phyloP scores from a whole-genome alignment of 1,140 invertebrate species.

The Anastrepha obliqua region DNA sequence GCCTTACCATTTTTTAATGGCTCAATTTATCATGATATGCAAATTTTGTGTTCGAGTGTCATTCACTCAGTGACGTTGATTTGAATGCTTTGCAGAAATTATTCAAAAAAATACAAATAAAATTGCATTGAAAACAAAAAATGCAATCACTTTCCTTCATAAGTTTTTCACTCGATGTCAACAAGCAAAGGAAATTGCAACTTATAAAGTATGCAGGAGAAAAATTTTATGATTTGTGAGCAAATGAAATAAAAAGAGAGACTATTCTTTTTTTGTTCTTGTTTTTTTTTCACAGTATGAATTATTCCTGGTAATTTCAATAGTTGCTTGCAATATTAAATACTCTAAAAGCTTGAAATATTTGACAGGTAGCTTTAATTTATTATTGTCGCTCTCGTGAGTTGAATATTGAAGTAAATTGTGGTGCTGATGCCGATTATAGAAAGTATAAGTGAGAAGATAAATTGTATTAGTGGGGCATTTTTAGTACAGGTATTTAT shows the following conservation, averaged over 20 bases:
- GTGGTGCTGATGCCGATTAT: too few relatives aligned
- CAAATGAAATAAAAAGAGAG: background rate
- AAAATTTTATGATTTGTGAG: constrained; percentile 11
- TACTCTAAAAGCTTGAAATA: too few relatives aligned
- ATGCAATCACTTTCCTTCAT: constrained; percentile 20
- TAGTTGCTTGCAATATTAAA: too few relatives aligned
- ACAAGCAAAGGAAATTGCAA: constrained; percentile 47
- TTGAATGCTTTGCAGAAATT: constrained; percentile 30
- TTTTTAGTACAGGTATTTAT: too few relatives aligned
- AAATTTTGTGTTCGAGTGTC: constrained; percentile 46
- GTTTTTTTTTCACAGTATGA: too few relatives aligned
- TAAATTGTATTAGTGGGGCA: too few relatives aligned
- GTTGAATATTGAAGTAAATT: too few relatives aligned
- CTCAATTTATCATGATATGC: constrained; percentile 53
- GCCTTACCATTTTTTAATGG: constrained; percentile 50
- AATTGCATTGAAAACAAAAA: constrained; percentile 42
- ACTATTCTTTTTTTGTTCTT: background rate
- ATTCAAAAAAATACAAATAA: background rate
- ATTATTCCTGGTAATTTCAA: too few relatives aligned
- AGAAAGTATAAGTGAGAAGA: too few relatives aligned
- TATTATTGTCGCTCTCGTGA: too few relatives aligned
- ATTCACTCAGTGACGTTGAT: constrained; percentile 48
- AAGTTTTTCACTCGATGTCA: constrained; percentile 46
- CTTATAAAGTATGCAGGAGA: constrained; percentile 35
- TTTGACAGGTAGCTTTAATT: too few relatives aligned